Conservation (phyloP, 1,140 invertebrate genomes). For the Lutraria rhynchaena region DNA sequence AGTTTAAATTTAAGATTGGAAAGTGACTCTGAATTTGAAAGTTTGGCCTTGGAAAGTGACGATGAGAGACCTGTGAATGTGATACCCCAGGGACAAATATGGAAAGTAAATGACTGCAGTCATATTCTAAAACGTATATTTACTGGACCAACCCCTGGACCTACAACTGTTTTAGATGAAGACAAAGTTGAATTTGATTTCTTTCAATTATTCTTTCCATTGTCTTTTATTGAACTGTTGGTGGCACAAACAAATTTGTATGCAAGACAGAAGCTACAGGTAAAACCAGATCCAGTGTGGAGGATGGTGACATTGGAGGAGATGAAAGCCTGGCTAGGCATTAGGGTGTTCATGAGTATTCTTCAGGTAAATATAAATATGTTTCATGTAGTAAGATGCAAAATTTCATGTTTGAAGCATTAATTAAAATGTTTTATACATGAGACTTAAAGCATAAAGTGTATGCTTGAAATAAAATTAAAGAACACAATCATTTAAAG, state of each 20-base stretch:
- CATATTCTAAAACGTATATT: not conserved
- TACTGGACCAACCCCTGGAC: not conserved
- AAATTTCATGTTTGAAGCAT: slow-evolving; percentile 22
- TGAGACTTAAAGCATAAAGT: no score
- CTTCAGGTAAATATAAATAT: not conserved
- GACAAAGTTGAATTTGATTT: slow-evolving; percentile 38
- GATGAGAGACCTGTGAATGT: no score
- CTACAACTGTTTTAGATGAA: not conserved
- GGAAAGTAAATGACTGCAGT: not conserved
- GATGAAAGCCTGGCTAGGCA: slow-evolving; percentile 21
- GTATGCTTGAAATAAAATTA: no score
- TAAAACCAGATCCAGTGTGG: slow-evolving; percentile 15
- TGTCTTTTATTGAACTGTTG: not conserved
- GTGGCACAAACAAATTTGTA: slow-evolving; percentile 45
- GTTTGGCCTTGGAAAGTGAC: no score
- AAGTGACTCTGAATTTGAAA: no score
- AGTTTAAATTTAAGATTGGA: no score
- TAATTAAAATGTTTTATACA: no score
- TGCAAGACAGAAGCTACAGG: not conserved
- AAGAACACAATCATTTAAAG: no score
- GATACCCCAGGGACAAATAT: no score
- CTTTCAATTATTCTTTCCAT: slow-evolving; percentile 26
- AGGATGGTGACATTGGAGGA: not conserved
- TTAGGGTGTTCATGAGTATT: slow-evolving; percentile 25
- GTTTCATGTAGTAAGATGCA: not conserved